Conservation (phyloP, 2,797 vertebrate genomes). For the Pangasius krempfi region DNA sequence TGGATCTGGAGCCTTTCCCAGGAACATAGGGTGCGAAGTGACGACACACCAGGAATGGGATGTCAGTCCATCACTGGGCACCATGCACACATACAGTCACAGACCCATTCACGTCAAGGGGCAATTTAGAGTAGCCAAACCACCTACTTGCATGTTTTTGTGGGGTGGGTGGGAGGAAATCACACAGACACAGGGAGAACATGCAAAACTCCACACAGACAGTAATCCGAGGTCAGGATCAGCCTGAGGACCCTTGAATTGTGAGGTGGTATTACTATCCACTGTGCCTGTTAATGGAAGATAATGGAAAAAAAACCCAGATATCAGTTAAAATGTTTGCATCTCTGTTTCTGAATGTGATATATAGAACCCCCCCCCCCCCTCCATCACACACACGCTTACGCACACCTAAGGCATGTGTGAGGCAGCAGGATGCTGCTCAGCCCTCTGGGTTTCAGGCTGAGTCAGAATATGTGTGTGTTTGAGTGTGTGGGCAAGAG, state of each 20-base stretch:
- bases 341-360: no score
- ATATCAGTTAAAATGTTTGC: neutral
- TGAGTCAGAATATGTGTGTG: constrained; percentile 53
- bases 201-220: neutral
- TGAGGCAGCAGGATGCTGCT: constrained; percentile 47
- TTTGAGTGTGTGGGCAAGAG: constrained; percentile 50
- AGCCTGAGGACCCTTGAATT: neutral
- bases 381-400: neutral
- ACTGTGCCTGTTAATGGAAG: neutral
- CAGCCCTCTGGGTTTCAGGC: constrained; percentile 51
- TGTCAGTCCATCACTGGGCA: no score
- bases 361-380: neutral
- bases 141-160: neutral
- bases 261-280: neutral
- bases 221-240: neutral
- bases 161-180: neutral
- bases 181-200: neutral
- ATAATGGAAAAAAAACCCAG: neutral
- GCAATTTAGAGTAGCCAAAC: no score
- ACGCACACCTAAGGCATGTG: neutral
- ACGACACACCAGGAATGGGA: neutral
- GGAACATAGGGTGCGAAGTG: neutral
- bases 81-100: neutral
- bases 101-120: neutral
- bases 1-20: neutral